Base-by-base conservation (phyloP, 2,113 vertebrate species). In the Thermophis baileyi region DNA sequence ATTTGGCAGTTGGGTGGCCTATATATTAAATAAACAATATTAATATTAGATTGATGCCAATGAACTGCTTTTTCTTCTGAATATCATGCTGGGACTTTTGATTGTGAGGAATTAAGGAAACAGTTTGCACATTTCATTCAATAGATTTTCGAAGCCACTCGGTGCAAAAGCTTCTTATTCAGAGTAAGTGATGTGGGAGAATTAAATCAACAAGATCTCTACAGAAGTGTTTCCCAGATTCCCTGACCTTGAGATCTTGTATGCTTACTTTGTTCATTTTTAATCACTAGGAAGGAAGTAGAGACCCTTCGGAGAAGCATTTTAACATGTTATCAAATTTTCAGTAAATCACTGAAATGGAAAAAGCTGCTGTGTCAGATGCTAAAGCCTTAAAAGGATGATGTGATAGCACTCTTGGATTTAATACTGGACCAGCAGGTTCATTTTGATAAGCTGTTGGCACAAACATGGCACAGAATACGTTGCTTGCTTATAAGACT, bases 341-440 rank as follows among this genome's bases (percentile, higher is more conserved):
- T 92, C 49, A 1, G 7, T 47, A 10, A 1, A 69, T 95, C 44
- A 90, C 54, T 57, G 0, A 0, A 22, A 74, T 51, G 81, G 53
- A 94, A 85, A 60, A 46, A 55, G 69, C 85, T 51, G 6, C 54
- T 91, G 94, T 40, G 53, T 95, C 22, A 54, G 85, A 87, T 85
- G n/a, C 89, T 44, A 95, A 95, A 92, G 91, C 90, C 74, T 90
- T 95, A 85, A 85, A 94, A 95, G 90, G 27, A 27, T 86, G 91
- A 94, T 89, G 49, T 91, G 93, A 92, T 95, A 95, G 60, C 94
- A 87, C 46, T 92, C 53, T 49, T 94, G 85, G 92, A 92, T 92
- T 94, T 93, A 95, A 91, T 94, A n/a, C 22, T 89, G 50, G 0
- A 0, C 91, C 2, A 0, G 6, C 24, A 12, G 49, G 25, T 5